Evolutionary conservation across 2,888 invertebrate genomes (phyloP).

Genomic region (Mesorhabditis spiculigera): DNA sequence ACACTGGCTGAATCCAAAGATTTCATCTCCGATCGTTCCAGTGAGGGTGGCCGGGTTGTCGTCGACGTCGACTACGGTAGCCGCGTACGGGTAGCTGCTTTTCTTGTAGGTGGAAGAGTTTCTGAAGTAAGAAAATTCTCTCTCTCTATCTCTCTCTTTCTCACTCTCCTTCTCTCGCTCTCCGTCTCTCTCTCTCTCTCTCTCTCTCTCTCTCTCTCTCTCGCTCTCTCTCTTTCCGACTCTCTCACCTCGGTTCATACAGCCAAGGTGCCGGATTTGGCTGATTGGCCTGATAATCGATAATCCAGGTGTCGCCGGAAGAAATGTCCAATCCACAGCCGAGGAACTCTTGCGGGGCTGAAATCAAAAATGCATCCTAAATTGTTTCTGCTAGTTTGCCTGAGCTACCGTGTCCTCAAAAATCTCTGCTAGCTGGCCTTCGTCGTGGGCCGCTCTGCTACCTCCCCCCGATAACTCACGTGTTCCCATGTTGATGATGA

Average conservation of each 20-base stretch:
- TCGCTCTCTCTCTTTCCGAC: background rate
- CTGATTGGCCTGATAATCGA: background rate
- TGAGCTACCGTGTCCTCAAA: too few relatives aligned
- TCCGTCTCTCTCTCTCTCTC: background rate
- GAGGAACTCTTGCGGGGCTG: constrained; percentile 2
- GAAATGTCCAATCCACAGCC: constrained; percentile 5
- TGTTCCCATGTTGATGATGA: constrained; percentile 5
- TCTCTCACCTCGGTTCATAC: background rate
- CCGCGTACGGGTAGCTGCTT: background rate
- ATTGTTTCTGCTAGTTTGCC: too few relatives aligned
- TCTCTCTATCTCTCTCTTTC: background rate
- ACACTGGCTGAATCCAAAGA: background rate
- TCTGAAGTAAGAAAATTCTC: background rate
- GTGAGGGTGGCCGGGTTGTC: background rate
- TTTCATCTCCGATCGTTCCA: background rate
- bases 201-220: background rate
- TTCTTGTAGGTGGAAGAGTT: background rate
- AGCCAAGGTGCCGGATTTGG: background rate
- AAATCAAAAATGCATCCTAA: background rate
- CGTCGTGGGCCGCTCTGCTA: too few relatives aligned
- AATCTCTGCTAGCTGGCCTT: too few relatives aligned
- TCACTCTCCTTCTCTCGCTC: background rate
- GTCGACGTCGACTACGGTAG: background rate
- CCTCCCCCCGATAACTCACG: background rate
- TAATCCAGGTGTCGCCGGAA: background rate